phyloP scores from a whole-genome alignment of 92 coral and sea anemone species.

The Umimayanthus chanpuru region DNA sequence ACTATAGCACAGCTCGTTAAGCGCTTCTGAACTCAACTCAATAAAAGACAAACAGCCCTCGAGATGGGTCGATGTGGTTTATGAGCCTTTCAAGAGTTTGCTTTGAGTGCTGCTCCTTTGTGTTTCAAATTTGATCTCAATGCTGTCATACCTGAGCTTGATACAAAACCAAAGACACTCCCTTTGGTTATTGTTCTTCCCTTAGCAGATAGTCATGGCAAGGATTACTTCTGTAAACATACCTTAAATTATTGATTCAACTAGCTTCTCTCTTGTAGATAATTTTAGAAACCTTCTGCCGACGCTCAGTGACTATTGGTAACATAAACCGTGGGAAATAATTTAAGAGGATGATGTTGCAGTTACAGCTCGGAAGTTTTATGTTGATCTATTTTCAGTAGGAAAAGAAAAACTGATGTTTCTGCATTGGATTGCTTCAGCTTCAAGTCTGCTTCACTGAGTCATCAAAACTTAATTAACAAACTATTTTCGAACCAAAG shows the following conservation, averaged over 20 bases:
- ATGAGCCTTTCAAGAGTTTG: background rate
- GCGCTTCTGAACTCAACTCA: background rate
- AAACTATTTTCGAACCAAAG: slow-evolving; percentile 4
- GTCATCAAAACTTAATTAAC: slow-evolving; percentile 18
- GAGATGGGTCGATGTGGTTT: background rate
- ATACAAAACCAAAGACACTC: slow-evolving; percentile 22
- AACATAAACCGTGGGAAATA: background rate
- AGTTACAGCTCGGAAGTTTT: background rate
- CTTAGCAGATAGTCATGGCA: background rate
- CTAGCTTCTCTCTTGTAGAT: background rate
- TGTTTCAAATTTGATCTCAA: background rate
- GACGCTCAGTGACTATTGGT: background rate
- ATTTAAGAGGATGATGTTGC: background rate
- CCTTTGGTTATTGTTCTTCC: slow-evolving; percentile 13
- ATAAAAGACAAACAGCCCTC: background rate
- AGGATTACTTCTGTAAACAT: slow-evolving; percentile 36
- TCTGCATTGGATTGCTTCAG: slow-evolving; percentile 5
- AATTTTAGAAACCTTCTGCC: slow-evolving; percentile 24
- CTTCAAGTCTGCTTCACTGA: no score
- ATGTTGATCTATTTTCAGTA: slow-evolving; percentile 3
- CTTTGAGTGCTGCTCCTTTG: background rate
- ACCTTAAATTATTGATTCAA: slow-evolving; percentile 14
- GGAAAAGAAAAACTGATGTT: background rate
- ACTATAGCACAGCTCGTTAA: background rate
- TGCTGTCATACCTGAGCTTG: slow-evolving; percentile 1